These are phyloP conservation scores for Catharus fuscescens DNA, from an alignment of 2,113 vertebrate species.

Conservation along the genomic window DNA sequence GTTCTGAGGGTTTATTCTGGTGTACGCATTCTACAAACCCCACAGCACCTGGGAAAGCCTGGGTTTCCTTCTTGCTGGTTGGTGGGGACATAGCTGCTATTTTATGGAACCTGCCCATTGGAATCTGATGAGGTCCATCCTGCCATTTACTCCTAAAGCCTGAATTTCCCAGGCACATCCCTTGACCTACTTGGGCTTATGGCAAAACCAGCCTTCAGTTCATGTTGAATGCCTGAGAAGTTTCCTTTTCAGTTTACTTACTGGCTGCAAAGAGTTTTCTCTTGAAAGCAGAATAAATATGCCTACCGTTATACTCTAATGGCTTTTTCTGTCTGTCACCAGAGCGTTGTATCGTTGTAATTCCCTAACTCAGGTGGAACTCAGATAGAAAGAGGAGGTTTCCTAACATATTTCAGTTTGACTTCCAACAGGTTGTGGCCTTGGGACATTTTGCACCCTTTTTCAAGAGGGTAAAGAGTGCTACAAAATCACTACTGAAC, in stretches of 20 bases:
- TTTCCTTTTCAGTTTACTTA: not conserved
- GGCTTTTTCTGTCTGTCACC: not conserved
- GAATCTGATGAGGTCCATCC: not conserved
- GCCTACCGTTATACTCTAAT: not conserved
- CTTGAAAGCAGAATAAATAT: not conserved
- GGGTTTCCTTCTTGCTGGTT: not conserved
- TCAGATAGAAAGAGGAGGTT: not conserved
- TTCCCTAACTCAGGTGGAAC: not conserved
- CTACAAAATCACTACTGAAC: not conserved
- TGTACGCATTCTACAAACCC: not conserved
- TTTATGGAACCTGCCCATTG: accelerated
- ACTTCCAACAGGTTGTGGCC: not conserved
- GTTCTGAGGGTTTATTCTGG: not conserved
- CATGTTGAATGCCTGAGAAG: not conserved
- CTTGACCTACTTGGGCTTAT: not conserved
- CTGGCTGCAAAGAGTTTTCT: not conserved
- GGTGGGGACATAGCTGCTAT: not conserved
- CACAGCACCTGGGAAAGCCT: not conserved
- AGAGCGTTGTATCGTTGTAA: not conserved
- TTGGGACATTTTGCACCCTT: not conserved
- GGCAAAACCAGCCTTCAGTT: not conserved
- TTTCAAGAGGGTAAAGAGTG: not conserved
- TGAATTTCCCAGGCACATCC: not conserved
- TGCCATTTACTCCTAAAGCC: not conserved
- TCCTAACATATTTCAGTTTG: not conserved